Evolutionary conservation across 2,888 invertebrate genomes (phyloP), one percentile per base, ranked within the genome.

Genomic region (Stenchaetothrips biformis): DNA sequence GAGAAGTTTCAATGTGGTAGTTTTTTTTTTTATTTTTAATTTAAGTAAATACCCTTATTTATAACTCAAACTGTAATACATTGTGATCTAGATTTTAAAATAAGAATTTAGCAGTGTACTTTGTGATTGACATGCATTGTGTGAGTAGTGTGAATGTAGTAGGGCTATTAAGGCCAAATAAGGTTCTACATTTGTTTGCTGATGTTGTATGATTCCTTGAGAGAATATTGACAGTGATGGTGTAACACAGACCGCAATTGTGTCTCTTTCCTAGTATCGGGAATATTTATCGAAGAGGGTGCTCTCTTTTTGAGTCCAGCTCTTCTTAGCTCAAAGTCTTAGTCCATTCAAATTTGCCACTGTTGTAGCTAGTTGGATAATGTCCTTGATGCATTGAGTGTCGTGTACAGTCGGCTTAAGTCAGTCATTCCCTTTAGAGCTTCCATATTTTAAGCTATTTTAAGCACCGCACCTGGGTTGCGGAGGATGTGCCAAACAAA

Each of bases 41-140:
- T 74, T 74, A 74, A 25, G 67, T 74, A 21, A 25, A 74, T 21
- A 3, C 21, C 25, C 25, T 74, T 74, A 74, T 74, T 74, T 74
- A 74, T 74, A 74, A 74, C 67, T n/a, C 25, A 74, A 74, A 74
- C 67, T 74, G 67, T 74, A 74, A 74, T 74, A 74, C 67, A 74
- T 74, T 74, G 67, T 74, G 67, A 74, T 74, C 67, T 74, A 74
- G 67, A 25, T 25, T 25, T 8, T 74, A 74, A 25, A 74, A 74
- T 37, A 25, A 25, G n/a, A 11, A 7, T 11, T 25, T 74, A 74
- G 67, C n/a, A 74, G 8, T 74, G 8, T 25, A 21, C 11, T 74
- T 74, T 74, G 67, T 74, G 67, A 74, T 74, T 74, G 21, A 59
- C 59, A 59, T 18, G 21, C 11, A 11, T 74, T 74, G 18, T 21